A percentile compares a stretch with the other conserved stretches of the same genome.
phyloP scores from a whole-genome alignment of 2,113 vertebrate species.

The Coregonus clupeaformis region DNA sequence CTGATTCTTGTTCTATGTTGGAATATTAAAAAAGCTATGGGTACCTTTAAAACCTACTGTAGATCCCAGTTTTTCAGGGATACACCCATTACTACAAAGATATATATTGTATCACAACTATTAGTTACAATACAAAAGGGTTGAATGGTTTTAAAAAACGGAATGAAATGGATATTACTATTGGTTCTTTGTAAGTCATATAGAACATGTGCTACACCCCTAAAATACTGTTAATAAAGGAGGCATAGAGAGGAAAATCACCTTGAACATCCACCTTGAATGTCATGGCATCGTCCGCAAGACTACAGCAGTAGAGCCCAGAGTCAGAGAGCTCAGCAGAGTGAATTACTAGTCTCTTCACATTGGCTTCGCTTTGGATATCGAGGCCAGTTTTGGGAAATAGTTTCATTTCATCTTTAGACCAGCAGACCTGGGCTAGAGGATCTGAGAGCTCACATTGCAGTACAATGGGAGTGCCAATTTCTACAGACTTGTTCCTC shows the following conservation, averaged over 20 bases:
- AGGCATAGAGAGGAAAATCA: conserved; percentile 57
- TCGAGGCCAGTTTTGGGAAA: conserved; percentile 73
- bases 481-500: conserved; percentile 58
- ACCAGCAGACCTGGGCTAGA: conserved; percentile 81
- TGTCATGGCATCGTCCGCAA: conserved; percentile 78
- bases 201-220: too few relatives aligned
- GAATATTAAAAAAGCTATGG: too few relatives aligned
- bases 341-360: conserved; percentile 78
- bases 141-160: background rate
- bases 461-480: conserved; percentile 76
- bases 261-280: conserved; percentile 85
- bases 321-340: conserved; percentile 77
- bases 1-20: background rate
- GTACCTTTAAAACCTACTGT: too few relatives aligned
- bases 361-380: conserved; percentile 77
- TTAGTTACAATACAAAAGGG: background rate
- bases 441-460: conserved; percentile 79
- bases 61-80: background rate
- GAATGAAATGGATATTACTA: background rate
- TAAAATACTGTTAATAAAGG: too few relatives aligned
- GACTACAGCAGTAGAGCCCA: conserved; percentile 85
- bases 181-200: too few relatives aligned
- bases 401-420: conserved; percentile 85
- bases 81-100: too few relatives aligned
- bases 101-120: background rate